Percentiles rank a stretch among this genome's conserved stretches.
Conservation (phyloP, 2,113 vertebrate genomes). For the Hemibagrus wyckioides region DNA sequence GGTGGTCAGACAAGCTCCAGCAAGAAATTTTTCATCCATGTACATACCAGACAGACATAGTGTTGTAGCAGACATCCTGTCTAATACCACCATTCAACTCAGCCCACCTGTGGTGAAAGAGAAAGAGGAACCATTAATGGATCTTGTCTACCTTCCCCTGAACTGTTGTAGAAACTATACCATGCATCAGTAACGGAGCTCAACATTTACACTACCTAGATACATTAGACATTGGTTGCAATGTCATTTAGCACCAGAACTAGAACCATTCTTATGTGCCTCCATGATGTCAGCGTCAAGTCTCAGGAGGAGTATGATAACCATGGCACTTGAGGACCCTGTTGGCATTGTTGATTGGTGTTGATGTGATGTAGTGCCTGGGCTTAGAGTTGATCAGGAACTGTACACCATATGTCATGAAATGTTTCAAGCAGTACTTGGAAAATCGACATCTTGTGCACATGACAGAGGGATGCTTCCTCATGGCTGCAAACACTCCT, state of each 20-base stretch:
- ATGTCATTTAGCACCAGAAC: neutral
- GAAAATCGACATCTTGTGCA: neutral
- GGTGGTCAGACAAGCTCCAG: neutral
- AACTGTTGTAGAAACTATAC: neutral
- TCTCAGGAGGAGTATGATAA: neutral
- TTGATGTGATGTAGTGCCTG: neutral
- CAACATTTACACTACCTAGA: neutral
- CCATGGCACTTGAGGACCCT: neutral
- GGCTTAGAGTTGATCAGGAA: neutral
- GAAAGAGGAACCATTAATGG: neutral
- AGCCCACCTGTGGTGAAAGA: neutral
- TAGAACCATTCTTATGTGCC: neutral
- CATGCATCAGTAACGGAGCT: neutral
- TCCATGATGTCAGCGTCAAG: neutral
- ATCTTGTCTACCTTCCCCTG: neutral
- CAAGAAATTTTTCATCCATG: neutral
- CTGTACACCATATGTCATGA: neutral
- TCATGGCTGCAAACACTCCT: neutral
- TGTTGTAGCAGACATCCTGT: neutral
- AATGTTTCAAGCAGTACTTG: neutral
- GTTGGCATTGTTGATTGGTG: neutral
- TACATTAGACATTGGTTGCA: neutral
- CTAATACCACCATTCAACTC: neutral
- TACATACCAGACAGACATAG: neutral
- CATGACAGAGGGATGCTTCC: neutral